Conservation (phyloP, 2,797 vertebrate genomes). For the Gambelia wislizenii region DNA sequence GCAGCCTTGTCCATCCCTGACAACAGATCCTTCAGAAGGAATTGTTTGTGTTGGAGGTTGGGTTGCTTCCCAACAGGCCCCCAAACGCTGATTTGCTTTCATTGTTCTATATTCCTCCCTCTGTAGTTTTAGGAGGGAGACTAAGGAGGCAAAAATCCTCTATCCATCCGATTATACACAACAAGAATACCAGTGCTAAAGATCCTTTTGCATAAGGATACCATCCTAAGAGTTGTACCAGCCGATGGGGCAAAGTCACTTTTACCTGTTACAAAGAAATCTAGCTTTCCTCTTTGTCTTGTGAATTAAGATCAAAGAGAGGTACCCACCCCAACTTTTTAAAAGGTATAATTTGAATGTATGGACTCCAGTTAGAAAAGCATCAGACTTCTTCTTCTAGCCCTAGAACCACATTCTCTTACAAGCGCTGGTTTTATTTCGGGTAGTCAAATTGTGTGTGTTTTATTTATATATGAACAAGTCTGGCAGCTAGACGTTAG, state of each 20-base stretch:
- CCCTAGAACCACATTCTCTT: neutral
- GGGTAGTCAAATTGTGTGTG: neutral
- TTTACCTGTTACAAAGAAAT: neutral
- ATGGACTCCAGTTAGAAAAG: too few relatives aligned
- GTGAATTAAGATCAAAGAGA: neutral
- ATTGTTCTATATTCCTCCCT: too few relatives aligned
- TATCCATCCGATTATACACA: too few relatives aligned
- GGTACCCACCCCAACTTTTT: rapidly evolving
- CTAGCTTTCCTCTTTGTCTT: neutral
- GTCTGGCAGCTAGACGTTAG: slow-evolving; percentile 33
- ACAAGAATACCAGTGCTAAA: too few relatives aligned
- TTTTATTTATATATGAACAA: slow-evolving; percentile 51
- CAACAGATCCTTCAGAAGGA: neutral
- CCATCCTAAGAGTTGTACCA: too few relatives aligned
- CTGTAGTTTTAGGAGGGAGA: neutral
- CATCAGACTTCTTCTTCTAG: neutral
- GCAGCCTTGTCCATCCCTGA: neutral
- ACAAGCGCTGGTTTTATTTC: neutral
- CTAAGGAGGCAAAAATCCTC: neutral
- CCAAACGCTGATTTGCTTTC: neutral
- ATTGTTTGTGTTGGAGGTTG: neutral
- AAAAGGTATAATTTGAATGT: neutral
- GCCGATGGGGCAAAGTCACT: too few relatives aligned
- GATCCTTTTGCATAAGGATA: too few relatives aligned
- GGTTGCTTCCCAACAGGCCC: neutral